phyloP scores from a whole-genome alignment of 1,140 invertebrate genomes.

The Drosophila leontia region DNA sequence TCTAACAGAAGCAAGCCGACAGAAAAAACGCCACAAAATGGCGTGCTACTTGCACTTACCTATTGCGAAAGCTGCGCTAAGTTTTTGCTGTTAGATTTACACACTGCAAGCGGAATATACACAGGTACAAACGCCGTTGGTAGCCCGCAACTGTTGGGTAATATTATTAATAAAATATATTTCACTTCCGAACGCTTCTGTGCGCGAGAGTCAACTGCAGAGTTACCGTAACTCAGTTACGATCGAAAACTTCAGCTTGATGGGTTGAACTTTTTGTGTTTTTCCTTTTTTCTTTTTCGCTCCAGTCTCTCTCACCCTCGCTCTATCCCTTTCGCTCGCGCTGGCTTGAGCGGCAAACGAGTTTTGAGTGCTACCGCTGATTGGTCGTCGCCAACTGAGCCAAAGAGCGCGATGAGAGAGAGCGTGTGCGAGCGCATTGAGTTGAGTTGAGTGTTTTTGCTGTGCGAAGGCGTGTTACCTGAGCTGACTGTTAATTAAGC shows the following conservation, averaged over 20 bases:
- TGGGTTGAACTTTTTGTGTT: conserved; percentile 68
- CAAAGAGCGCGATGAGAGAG: conserved; percentile 31
- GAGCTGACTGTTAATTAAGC: conserved; percentile 66
- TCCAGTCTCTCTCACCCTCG: conserved; percentile 32
- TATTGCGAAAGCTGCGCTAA: conserved; percentile 19
- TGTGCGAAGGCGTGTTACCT: conserved; percentile 61
- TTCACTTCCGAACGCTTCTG: conserved; percentile 85
- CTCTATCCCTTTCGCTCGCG: conserved; percentile 54
- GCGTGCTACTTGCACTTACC: conserved; percentile 53
- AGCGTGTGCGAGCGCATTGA: conserved; percentile 36
- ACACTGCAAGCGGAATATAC: conserved; percentile 9
- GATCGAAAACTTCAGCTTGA: conserved; percentile 85
- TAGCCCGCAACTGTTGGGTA: conserved; percentile 50
- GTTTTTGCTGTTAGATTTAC: conserved; percentile 1
- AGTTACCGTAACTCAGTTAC: conserved; percentile 66
- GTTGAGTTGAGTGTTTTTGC: conserved; percentile 45
- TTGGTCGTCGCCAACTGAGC: conserved; percentile 45
- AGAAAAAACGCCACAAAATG: conserved; percentile 54
- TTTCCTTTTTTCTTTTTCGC: conserved; percentile 3
- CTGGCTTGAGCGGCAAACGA: conserved; percentile 49
- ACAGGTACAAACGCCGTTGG: conserved; percentile 11
- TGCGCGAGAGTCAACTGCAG: conserved; percentile 85
- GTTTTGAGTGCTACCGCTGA: conserved; percentile 71
- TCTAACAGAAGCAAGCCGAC: conserved; percentile 37
- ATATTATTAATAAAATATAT: conserved; percentile 85